phyloP scores from a whole-genome alignment of 2,888 invertebrate species.

The Lepeophtheirus nordmannii region DNA sequence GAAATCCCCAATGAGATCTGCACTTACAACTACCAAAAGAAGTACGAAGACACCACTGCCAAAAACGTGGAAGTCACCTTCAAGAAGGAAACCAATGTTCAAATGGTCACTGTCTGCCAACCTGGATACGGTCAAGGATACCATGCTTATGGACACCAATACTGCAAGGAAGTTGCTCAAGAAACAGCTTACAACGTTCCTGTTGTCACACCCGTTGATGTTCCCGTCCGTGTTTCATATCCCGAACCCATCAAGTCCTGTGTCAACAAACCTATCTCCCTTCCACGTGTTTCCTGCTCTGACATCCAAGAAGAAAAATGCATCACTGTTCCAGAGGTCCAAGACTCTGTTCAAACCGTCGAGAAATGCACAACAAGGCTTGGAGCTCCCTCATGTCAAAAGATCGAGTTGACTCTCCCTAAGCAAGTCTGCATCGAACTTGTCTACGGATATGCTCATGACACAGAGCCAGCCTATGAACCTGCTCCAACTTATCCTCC shows the following conservation, averaged over 20 bases:
- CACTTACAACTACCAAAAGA: conserved; percentile 17
- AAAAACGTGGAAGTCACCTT: conserved; percentile 20
- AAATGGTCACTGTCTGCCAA: conserved; percentile 24
- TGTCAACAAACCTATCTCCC: conserved; percentile 25
- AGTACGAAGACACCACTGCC: conserved; percentile 21
- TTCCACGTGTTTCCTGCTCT: conserved; percentile 22
- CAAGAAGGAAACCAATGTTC: conserved; percentile 17
- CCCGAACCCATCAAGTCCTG: conserved; percentile 25
- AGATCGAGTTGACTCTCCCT: conserved; percentile 22
- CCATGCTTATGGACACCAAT: conserved; percentile 16
- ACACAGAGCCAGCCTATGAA: background rate
- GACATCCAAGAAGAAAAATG: conserved; percentile 23
- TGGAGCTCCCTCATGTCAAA: conserved; percentile 21
- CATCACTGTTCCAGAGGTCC: conserved; percentile 20
- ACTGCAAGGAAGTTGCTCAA: conserved; percentile 26
- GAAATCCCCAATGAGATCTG: conserved; percentile 23
- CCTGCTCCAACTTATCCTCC: conserved; percentile 6
- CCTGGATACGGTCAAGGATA: conserved; percentile 20
- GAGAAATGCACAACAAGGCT: conserved; percentile 18
- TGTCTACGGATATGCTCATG: conserved; percentile 24
- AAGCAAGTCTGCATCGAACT: conserved; percentile 22
- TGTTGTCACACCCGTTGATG: conserved; percentile 22
- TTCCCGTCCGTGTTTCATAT: conserved; percentile 20
- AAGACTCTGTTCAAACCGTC: conserved; percentile 20
- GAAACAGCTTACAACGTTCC: conserved; percentile 24